Evolutionary conservation across 2,888 invertebrate species (phyloP), one percentile per base, ranked within the genome.

Genomic region (Meganola albula): DNA sequence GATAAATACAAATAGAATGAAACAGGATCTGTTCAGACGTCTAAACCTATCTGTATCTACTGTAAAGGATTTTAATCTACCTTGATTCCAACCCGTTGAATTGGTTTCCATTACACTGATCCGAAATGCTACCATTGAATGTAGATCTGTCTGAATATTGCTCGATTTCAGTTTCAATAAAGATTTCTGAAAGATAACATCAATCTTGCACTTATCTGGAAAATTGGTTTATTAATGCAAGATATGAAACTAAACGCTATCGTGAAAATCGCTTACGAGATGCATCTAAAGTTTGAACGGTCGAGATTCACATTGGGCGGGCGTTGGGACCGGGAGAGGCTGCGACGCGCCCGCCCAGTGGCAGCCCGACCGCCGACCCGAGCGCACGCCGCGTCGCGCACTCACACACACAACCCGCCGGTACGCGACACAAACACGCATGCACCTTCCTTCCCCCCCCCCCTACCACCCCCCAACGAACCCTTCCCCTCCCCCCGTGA

Each of bases 331-430:
- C 65, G 68, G 71, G 74, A 53, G 74, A 69, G 67, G 72, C 69
- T 64, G 55, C 60, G 74, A 67, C 43, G 54, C 47, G 33, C 66
- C 70, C 69, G 70, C 70, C 63, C 82, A 84, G 84, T 84, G 72
- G 64, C 67, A 61, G 65, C 61, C 61, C 76, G 76, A 69, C 76
- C 78, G 83, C 68, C 77, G 82, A 58, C 48, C 62, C 50, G 82
- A 80, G 83, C 82, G 83, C 80, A 82, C 84, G 80, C 65, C 74
- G 75, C 67, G 72, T 63, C 68, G 67, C 74, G 72, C 77, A 72
- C 72, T 53, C 71, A 64, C 68, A 63, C 33, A 59, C 63, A 70
- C 66, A 70, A 72, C 76, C 77, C 79, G 76, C 75, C 80, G 82
- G 83, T 83, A 83, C 82, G 80, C 79, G 78, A 65, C 63, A 74